Evolutionary conservation across 2,888 invertebrate genomes (phyloP).

Genomic region (Anthophora plumipes): DNA sequence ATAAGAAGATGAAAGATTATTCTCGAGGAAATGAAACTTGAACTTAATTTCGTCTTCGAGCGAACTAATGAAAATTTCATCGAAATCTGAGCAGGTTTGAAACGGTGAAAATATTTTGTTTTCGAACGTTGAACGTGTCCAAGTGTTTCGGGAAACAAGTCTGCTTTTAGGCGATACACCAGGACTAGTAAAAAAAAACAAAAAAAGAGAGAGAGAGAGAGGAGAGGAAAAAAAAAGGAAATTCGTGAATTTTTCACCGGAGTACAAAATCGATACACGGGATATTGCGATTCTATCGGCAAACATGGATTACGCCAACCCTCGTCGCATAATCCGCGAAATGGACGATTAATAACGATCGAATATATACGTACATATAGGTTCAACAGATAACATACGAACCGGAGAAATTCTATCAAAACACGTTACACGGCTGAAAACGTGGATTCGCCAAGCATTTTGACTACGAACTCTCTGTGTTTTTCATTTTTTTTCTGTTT

Average conservation of each 20-base stretch:
- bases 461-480: neutral
- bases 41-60: too few relatives aligned
- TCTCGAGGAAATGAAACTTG: too few relatives aligned
- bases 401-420: slow-evolving; percentile 42
- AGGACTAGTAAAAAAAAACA: neutral
- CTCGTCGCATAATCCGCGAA: slow-evolving; percentile 50
- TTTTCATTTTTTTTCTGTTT: neutral
- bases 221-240: slow-evolving; percentile 3
- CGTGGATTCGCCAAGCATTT: neutral
- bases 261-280: slow-evolving; percentile 42
- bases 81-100: too few relatives aligned
- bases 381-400: slow-evolving; percentile 24
- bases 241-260: slow-evolving; percentile 21
- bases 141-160: too few relatives aligned
- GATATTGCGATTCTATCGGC: slow-evolving; percentile 50
- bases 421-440: slow-evolving; percentile 13
- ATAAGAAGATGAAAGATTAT: too few relatives aligned
- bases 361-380: slow-evolving; percentile 22
- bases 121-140: too few relatives aligned
- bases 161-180: neutral
- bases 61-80: too few relatives aligned
- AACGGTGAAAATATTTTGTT: too few relatives aligned
- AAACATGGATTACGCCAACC: slow-evolving; percentile 53
- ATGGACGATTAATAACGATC: slow-evolving; percentile 60
- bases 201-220: slow-evolving; percentile 9